Percentiles rank a stretch among this genome's conserved stretches.
phyloP scores from a whole-genome alignment of 2,797 vertebrate species.

The Urosaurus nigricauda region DNA sequence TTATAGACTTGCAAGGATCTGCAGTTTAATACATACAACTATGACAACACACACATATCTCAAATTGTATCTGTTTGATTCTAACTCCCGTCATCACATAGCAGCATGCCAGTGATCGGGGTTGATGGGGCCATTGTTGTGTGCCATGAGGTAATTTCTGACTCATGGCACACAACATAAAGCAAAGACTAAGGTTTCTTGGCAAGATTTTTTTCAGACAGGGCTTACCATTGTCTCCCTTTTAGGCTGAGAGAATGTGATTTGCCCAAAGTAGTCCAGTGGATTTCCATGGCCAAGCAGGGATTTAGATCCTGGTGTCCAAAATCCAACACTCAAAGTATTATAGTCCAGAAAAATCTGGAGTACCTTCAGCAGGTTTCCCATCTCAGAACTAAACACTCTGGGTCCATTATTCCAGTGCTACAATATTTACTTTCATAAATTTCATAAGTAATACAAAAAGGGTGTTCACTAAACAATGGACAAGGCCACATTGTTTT shows the following conservation, averaged over 20 bases:
- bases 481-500: conserved; percentile 67
- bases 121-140: not conserved
- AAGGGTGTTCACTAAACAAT: conserved; percentile 41
- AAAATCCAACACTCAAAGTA: too few species aligned
- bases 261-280: too few species aligned
- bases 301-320: too few species aligned
- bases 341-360: not conserved
- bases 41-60: not conserved
- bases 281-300: too few species aligned
- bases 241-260: too few species aligned
- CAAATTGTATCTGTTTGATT: not conserved
- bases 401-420: conserved; percentile 15
- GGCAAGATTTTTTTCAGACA: too few species aligned
- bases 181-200: too few species aligned
- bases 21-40: conserved; percentile 19
- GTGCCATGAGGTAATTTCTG: too few species aligned
- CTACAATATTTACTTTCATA: conserved; percentile 35
- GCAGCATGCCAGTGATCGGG: not conserved
- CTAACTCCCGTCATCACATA: not conserved
- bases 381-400: not conserved
- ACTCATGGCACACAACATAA: too few species aligned
- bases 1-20: conserved; percentile 50
- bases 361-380: not conserved
- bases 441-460: conserved; percentile 46
- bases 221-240: too few species aligned